Conservation (phyloP, 2,113 vertebrate species). For the Bostrychus sinensis region DNA sequence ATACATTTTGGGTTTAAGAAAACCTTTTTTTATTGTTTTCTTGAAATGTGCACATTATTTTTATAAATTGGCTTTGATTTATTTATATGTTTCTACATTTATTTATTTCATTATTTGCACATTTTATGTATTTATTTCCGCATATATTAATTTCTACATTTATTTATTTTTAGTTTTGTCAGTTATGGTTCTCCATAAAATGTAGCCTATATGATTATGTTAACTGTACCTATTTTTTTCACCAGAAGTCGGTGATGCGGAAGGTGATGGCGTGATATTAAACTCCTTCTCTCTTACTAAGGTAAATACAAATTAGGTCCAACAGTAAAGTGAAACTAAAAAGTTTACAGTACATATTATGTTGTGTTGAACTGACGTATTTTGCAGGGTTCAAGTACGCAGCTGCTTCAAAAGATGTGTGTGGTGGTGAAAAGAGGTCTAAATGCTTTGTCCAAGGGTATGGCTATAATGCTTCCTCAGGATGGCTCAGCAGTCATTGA, state of each 20-base stretch:
- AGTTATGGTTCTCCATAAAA: background rate
- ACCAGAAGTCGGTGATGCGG: slow-evolving; percentile 4
- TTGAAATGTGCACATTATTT: too few species aligned
- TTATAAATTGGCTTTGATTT: too few species aligned
- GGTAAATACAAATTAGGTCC: slow-evolving; percentile 34
- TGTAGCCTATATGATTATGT: background rate
- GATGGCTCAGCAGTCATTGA: slow-evolving; percentile 79
- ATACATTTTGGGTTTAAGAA: too few species aligned
- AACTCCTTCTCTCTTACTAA: slow-evolving; percentile 28
- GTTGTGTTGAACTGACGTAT: slow-evolving; percentile 46
- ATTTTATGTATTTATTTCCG: too few species aligned
- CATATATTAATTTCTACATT: too few species aligned
- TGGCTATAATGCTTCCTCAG: slow-evolving; percentile 51
- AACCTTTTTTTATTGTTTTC: too few species aligned
- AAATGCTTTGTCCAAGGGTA: slow-evolving; percentile 68
- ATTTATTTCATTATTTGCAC: too few species aligned
- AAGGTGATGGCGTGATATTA: slow-evolving; percentile 3
- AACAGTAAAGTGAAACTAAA: background rate
- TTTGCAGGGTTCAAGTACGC: slow-evolving; percentile 74
- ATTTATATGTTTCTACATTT: too few species aligned
- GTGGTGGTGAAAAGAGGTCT: slow-evolving; percentile 81
- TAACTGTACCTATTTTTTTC: slow-evolving; percentile 5
- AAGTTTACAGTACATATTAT: background rate
- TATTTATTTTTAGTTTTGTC: too few species aligned
- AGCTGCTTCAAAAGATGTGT: slow-evolving; percentile 81